Evolutionary conservation across 2,888 invertebrate genomes (phyloP).

Genomic region (Drosophila tanythrix): DNA sequence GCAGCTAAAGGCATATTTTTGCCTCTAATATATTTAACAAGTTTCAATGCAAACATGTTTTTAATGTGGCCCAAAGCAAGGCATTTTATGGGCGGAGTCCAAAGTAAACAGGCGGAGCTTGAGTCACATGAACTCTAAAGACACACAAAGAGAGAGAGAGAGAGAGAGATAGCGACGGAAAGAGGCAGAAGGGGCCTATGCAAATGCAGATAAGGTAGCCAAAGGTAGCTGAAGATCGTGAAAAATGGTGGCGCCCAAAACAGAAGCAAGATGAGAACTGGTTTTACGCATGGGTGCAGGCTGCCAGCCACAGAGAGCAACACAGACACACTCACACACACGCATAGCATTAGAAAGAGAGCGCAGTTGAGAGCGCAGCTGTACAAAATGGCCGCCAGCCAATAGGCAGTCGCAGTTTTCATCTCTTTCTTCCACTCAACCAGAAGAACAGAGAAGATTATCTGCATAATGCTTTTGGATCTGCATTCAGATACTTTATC

Average conservation of each 20-base stretch:
- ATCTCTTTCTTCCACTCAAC: slow-evolving; percentile 12
- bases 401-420: slow-evolving; percentile 30
- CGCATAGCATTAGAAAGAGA: slow-evolving; percentile 51
- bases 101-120: slow-evolving; percentile 33
- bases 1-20: not conserved
- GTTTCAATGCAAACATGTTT: slow-evolving; percentile 32
- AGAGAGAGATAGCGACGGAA: not conserved
- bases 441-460: not conserved
- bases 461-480: not conserved
- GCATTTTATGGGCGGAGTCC: slow-evolving; percentile 27
- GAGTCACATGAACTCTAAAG: not conserved
- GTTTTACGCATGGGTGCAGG: slow-evolving; percentile 79
- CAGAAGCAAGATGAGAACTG: slow-evolving; percentile 65
- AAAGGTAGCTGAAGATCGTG: slow-evolving; percentile 31
- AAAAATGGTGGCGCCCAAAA: slow-evolving; percentile 76
- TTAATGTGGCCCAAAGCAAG: not conserved
- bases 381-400: slow-evolving; percentile 72
- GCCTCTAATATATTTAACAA: slow-evolving; percentile 4
- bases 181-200: slow-evolving; percentile 39
- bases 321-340: slow-evolving; percentile 14
- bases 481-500: not conserved
- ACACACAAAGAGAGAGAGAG: not conserved
- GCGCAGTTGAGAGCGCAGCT: slow-evolving; percentile 27
- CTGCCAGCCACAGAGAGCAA: slow-evolving; percentile 2
- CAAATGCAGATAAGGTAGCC: slow-evolving; percentile 54